These are phyloP conservation scores for Myotis yumanensis DNA, from an alignment of 2,113 vertebrate species.

Conservation along the genomic window DNA sequence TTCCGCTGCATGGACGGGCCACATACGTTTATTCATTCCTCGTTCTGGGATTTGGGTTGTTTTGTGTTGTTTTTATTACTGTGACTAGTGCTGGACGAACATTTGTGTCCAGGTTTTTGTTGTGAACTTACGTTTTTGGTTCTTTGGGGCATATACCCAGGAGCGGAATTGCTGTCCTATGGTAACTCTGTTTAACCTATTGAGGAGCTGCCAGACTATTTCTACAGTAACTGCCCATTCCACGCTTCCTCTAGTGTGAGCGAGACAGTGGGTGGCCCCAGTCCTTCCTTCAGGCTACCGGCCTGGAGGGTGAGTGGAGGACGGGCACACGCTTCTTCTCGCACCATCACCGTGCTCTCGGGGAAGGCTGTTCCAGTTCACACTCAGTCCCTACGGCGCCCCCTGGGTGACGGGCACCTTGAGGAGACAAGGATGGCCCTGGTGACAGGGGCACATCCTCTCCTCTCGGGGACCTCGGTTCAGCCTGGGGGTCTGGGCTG, in stretches of 20 bases:
- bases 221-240: rapidly evolving
- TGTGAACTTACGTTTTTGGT: rapidly evolving
- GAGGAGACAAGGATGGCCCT: not conserved
- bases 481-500: no score
- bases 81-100: rapidly evolving
- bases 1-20: rapidly evolving
- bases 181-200: no score
- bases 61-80: rapidly evolving
- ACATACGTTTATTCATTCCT: rapidly evolving
- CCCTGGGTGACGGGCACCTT: not conserved
- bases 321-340: rapidly evolving
- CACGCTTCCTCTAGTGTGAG: rapidly evolving
- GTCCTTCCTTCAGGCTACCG: rapidly evolving
- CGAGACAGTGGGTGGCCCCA: rapidly evolving
- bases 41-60: rapidly evolving
- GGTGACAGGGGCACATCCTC: rapidly evolving
- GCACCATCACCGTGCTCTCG: not conserved
- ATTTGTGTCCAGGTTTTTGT: no score
- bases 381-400: rapidly evolving
- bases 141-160: rapidly evolving
- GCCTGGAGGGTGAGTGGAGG: rapidly evolving
- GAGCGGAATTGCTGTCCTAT: not conserved
- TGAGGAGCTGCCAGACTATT: rapidly evolving
- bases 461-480: rapidly evolving
- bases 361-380: not conserved